These are phyloP conservation scores for Andricus quercusramuli DNA, from an alignment of 2,888 invertebrate species.

Conservation along the genomic window DNA sequence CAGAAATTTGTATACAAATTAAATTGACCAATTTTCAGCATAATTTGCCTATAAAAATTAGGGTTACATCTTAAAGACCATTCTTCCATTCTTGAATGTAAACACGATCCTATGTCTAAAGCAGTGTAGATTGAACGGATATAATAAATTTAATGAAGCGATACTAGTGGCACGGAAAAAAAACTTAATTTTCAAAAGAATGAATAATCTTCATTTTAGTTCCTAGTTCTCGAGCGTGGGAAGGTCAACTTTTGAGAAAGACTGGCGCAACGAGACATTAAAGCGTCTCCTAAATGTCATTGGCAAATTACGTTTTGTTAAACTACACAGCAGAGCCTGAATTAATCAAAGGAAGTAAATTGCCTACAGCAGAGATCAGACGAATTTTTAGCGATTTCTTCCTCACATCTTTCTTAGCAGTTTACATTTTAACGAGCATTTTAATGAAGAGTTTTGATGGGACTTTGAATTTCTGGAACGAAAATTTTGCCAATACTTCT, in stretches of 20 bases:
- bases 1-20: background rate
- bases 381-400: background rate
- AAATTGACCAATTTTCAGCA: background rate
- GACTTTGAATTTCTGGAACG: background rate
- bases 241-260: slow-evolving; percentile 3
- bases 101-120: background rate
- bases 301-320: background rate
- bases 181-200: background rate
- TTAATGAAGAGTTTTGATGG: background rate
- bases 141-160: background rate
- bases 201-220: background rate
- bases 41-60: slow-evolving; percentile 7
- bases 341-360: background rate
- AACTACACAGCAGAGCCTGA: background rate
- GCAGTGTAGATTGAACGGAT: background rate
- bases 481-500: background rate
- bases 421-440: background rate
- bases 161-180: background rate
- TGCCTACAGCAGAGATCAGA: background rate
- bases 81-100: slow-evolving; percentile 1
- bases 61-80: background rate
- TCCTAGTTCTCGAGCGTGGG: background rate
- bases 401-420: background rate
- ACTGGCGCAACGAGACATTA: background rate
- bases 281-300: background rate